Evolutionary conservation across 2,888 invertebrate species (phyloP).

Genomic region (Drosophila melanosoma): DNA sequence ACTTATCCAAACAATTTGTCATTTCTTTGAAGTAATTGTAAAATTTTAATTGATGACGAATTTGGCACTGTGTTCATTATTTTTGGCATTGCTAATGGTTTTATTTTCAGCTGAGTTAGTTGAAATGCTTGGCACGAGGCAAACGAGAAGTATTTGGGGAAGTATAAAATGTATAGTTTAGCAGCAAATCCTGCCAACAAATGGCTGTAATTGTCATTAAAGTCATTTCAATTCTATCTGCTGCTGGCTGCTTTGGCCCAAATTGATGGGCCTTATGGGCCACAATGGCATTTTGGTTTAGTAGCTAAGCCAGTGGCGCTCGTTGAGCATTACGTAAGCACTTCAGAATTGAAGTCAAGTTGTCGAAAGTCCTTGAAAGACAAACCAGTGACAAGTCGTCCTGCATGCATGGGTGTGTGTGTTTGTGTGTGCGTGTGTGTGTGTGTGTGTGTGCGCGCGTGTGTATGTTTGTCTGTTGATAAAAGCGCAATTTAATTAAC

Average conservation of each 20-base stretch:
- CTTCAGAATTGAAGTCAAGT: conserved; percentile 42
- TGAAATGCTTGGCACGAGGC: conserved; percentile 9
- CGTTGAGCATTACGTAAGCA: conserved; percentile 52
- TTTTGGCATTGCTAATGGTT: conserved; percentile 15
- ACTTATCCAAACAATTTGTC: not conserved
- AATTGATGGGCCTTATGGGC: conserved; percentile 55
- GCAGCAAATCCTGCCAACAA: conserved; percentile 45
- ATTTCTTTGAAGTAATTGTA: not conserved
- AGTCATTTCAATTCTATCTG: conserved; percentile 24
- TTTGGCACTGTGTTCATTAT: conserved; percentile 8
- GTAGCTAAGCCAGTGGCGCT: conserved; percentile 43
- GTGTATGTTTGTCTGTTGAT: conserved; percentile 33
- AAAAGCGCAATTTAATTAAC: conserved; percentile 67
- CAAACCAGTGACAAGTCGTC: conserved; percentile 11
- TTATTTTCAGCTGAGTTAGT: conserved; percentile 19
- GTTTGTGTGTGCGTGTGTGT: not conserved
- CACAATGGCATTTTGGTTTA: conserved; percentile 53
- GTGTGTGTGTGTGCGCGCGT: conserved; percentile 3
- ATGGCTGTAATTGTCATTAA: conserved; percentile 52
- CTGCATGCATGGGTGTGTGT: not conserved
- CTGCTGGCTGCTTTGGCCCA: conserved; percentile 8
- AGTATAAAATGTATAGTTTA: conserved; percentile 32
- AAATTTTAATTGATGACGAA: conserved; percentile 27
- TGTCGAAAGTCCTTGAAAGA: conserved; percentile 46
- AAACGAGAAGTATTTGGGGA: not conserved